A percentile compares a stretch with the other conserved stretches of the same genome.
Evolutionary conservation across 2,888 invertebrate genomes (phyloP).

Genomic region (Melinopterus prodromus): DNA sequence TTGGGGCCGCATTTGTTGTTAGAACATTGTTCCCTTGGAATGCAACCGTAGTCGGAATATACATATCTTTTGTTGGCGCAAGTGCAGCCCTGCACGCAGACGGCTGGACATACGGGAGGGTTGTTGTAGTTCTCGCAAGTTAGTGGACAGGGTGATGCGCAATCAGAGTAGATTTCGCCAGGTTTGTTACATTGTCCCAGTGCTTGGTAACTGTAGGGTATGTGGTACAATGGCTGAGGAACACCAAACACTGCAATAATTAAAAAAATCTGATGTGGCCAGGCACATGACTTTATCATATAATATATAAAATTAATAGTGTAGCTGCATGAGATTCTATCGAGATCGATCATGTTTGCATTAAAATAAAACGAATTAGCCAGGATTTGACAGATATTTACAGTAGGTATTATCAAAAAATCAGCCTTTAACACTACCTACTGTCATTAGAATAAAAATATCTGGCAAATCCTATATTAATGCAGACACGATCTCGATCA

Average conservation of each 20-base stretch:
- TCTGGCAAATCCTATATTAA: too few species aligned
- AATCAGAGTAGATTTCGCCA: slow-evolving; percentile 25
- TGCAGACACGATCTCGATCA: too few species aligned
- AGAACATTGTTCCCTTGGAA: slow-evolving; percentile 32
- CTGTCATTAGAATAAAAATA: too few species aligned
- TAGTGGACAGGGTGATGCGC: slow-evolving; percentile 39
- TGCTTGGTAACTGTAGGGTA: background rate
- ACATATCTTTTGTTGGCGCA: slow-evolving; percentile 26
- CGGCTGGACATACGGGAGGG: slow-evolving; percentile 26
- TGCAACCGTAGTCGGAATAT: slow-evolving; percentile 13
- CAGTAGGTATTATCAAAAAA: too few species aligned
- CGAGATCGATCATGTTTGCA: too few species aligned
- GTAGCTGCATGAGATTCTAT: too few species aligned
- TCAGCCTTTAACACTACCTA: too few species aligned
- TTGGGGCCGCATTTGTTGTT: slow-evolving; percentile 10
- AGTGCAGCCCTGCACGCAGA: slow-evolving; percentile 23
- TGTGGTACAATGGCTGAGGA: background rate
- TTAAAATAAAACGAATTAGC: too few species aligned
- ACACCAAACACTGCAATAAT: background rate
- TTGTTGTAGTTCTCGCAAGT: slow-evolving; percentile 49
- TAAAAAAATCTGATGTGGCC: too few species aligned
- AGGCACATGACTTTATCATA: too few species aligned
- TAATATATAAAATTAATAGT: too few species aligned
- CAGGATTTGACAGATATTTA: too few species aligned
- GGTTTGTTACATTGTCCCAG: slow-evolving; percentile 12